Conservation (phyloP, 2,888 invertebrate genomes). For the Digitonthophagus gazella region DNA sequence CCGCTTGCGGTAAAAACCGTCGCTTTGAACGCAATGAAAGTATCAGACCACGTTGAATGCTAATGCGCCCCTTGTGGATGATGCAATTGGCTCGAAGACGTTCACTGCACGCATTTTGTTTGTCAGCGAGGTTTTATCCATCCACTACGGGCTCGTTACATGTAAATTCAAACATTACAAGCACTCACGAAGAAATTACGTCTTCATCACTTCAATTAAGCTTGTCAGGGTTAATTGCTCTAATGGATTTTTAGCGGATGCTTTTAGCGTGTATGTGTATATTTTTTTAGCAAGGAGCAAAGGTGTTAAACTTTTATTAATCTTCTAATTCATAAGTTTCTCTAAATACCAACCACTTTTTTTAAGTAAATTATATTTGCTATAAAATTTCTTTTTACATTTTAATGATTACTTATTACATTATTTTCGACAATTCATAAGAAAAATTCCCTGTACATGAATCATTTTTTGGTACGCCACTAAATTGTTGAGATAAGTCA, state of each 20-base stretch:
- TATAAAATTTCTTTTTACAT: neutral
- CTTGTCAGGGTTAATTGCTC: neutral
- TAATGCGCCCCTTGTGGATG: conserved; percentile 20
- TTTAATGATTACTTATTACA: neutral
- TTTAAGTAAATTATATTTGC: too few species aligned
- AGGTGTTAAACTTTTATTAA: neutral
- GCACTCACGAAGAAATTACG: neutral
- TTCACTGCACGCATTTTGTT: neutral
- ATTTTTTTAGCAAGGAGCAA: neutral
- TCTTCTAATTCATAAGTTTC: too few species aligned
- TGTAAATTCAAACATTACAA: neutral
- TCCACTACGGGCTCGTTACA: neutral
- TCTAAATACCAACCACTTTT: too few species aligned
- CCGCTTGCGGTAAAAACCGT: neutral
- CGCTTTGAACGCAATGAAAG: conserved; percentile 34
- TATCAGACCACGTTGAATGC: conserved; percentile 31
- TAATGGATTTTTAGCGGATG: neutral
- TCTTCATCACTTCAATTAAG: neutral
- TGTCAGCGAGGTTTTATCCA: neutral
- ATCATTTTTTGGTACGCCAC: too few species aligned
- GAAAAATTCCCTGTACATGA: neutral
- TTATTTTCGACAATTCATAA: neutral
- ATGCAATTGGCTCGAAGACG: neutral
- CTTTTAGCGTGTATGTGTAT: neutral
- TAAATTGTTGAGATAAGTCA: too few species aligned